These are phyloP conservation scores for Myotis brandtii DNA, from an alignment of 2,113 vertebrate species.

Conservation along the genomic window DNA sequence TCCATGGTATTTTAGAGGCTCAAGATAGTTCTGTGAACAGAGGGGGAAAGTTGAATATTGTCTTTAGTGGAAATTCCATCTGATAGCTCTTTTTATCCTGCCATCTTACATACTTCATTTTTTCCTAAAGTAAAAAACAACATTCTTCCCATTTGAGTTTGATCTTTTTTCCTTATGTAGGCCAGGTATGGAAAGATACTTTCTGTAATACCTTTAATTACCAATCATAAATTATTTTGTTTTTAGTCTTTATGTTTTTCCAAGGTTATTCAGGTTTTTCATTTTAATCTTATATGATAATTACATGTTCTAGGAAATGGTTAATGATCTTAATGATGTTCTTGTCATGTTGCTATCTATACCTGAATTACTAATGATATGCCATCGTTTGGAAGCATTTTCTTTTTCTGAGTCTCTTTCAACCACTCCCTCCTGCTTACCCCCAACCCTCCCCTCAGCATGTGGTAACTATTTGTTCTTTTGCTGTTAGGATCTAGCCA, in stretches of 20 bases:
- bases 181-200: neutral
- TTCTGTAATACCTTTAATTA: neutral
- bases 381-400: constrained; percentile 35
- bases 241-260: constrained; percentile 31
- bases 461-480: constrained; percentile 62
- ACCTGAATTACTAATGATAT: neutral
- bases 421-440: neutral
- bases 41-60: constrained; percentile 31
- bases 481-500: constrained; percentile 42
- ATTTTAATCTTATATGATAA: constrained; percentile 2
- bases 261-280: constrained; percentile 8
- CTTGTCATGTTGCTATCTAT: neutral
- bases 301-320: constrained; percentile 16
- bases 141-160: neutral
- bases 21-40: neutral
- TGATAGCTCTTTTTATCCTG: constrained; percentile 34
- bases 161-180: constrained; percentile 28
- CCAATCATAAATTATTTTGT: constrained; percentile 11
- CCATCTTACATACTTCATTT: neutral
- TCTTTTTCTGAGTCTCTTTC: constrained; percentile 51
- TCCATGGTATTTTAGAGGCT: constrained; percentile 29
- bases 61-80: constrained; percentile 49
- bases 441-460: neutral
- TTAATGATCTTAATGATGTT: constrained; percentile 9
- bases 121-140: constrained; percentile 47